Conservation (phyloP, 2,113 vertebrate genomes). For the Aptenodytes patagonicus region DNA sequence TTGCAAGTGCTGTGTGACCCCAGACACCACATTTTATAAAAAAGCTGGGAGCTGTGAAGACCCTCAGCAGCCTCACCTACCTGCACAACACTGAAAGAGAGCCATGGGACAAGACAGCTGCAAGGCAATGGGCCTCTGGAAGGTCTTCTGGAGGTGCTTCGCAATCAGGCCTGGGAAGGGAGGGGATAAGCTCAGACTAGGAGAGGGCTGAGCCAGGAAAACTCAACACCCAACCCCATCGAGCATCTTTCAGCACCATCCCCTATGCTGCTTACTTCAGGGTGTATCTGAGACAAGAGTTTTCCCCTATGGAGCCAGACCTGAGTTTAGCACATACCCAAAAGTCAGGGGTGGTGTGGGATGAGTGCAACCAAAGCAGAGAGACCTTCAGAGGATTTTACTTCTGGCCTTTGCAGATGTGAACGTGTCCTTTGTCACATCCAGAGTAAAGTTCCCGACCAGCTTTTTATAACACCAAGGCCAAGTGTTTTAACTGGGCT, state of each 20-base stretch:
- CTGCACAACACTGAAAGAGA: constrained; percentile 62
- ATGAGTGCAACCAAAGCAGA: background rate
- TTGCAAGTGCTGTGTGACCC: background rate
- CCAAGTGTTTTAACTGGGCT: background rate
- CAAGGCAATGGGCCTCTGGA: constrained; percentile 59
- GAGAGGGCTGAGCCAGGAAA: background rate
- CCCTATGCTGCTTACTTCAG: background rate
- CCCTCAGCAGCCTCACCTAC: constrained; percentile 5
- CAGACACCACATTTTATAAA: background rate
- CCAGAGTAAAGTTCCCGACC: background rate
- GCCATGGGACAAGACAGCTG: constrained; percentile 64
- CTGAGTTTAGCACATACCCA: background rate
- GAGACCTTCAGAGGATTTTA: background rate
- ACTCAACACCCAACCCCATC: background rate
- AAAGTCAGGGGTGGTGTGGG: background rate
- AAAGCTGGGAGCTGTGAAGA: background rate
- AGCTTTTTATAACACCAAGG: background rate
- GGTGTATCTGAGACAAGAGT: background rate
- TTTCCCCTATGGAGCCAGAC: background rate
- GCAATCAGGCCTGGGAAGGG: constrained; percentile 56
- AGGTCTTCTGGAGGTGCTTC: constrained; percentile 64
- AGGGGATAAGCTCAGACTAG: background rate
- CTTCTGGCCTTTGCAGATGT: background rate
- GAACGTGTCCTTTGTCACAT: background rate
- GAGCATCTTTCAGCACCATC: background rate